Conservation (phyloP, 2,888 invertebrate species). For the Crocallis elinguaria region DNA sequence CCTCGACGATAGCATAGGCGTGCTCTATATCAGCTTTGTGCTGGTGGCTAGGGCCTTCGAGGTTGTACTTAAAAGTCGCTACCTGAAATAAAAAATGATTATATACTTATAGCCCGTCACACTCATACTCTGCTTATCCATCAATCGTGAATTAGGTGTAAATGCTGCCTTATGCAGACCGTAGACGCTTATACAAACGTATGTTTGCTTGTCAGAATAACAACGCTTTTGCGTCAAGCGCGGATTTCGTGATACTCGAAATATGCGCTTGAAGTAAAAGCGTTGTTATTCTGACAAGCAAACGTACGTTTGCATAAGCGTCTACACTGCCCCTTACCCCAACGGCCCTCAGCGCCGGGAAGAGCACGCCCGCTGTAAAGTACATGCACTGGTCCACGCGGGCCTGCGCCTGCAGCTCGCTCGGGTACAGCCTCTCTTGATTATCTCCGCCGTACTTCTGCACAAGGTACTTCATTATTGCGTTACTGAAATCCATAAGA, state of each 20-base stretch:
- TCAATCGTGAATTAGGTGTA: no score
- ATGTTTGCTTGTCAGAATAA: no score
- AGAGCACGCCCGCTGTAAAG: conserved; percentile 59
- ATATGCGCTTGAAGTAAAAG: no score
- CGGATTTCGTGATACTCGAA: no score
- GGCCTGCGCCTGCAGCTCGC: conserved; percentile 44
- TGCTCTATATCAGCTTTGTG: conserved; percentile 45
- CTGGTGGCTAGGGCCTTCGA: conserved; percentile 28
- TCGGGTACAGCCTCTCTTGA: conserved; percentile 46
- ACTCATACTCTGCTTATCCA: no score
- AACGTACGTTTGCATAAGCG: no score
- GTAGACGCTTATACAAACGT: no score
- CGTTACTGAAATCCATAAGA: conserved; percentile 56
- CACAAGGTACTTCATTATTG: conserved; percentile 51
- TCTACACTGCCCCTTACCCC: conserved; percentile 36
- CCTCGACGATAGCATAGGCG: conserved; percentile 45
- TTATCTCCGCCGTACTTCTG: conserved; percentile 44
- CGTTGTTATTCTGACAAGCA: no score
- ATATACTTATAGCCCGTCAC: no score
- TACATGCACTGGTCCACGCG: conserved; percentile 57
- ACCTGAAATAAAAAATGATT: conserved; percentile 37
- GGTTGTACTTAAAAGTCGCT: conserved; percentile 30
- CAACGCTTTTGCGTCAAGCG: no score
- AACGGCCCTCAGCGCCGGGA: conserved; percentile 43
- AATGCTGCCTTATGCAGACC: no score